Percentiles rank a stretch among this genome's conserved stretches.
These are phyloP conservation scores for Calidris pugnax DNA, from an alignment of 2,113 vertebrate species.

Conservation along the genomic window DNA sequence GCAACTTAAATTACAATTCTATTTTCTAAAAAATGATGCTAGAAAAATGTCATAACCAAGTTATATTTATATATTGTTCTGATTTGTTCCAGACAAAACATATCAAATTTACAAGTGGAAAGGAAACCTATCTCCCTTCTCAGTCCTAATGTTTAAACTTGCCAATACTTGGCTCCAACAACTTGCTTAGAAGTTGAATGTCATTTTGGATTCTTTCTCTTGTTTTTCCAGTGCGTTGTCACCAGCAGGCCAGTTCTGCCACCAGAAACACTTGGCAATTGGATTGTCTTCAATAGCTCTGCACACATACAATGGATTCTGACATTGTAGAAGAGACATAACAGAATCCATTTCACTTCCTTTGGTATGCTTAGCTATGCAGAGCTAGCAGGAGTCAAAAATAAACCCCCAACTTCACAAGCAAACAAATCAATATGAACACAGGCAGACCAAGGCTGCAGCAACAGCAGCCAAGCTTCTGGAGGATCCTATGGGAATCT, in stretches of 20 bases:
- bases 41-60: not conserved
- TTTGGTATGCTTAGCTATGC: not conserved
- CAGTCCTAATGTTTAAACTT: not conserved
- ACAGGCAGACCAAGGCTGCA: not conserved
- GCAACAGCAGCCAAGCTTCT: not conserved
- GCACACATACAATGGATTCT: not conserved
- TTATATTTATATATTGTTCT: slow-evolving; percentile 7
- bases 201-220: not conserved
- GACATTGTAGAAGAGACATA: not conserved
- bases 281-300: not conserved
- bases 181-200: not conserved
- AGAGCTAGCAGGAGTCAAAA: not conserved
- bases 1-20: not conserved
- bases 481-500: not conserved
- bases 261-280: not conserved
- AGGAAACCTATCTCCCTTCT: not conserved
- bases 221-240: slow-evolving; percentile 30
- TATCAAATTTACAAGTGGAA: slow-evolving; percentile 30
- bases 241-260: not conserved
- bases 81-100: slow-evolving; percentile 44
- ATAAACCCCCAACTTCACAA: not conserved
- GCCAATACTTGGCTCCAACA: slow-evolving; percentile 31
- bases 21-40: not conserved
- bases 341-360: not conserved
- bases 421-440: not conserved